These are phyloP conservation scores for Bactericera cockerelli DNA, from an alignment of 1,140 invertebrate genomes.

Conservation along the genomic window DNA sequence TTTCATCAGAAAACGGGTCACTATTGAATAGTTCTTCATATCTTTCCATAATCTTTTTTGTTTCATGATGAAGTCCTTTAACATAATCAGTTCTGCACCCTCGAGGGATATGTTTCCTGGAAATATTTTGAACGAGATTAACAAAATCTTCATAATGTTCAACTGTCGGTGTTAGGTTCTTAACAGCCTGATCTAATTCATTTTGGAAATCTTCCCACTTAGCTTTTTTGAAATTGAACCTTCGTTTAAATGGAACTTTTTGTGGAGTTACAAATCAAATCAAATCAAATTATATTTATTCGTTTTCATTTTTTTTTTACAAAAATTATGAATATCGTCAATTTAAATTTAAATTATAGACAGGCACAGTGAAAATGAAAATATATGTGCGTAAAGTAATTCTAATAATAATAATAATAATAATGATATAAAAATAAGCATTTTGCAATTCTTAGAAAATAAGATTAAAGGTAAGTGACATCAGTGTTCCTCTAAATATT, in stretches of 20 bases:
- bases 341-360: no score
- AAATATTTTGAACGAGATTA: constrained; percentile 9
- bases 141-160: neutral
- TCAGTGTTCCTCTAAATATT: no score
- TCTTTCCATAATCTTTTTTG: neutral
- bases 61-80: constrained; percentile 1
- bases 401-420: no score
- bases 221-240: constrained; percentile 13
- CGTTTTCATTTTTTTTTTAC: no score
- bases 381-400: no score
- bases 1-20: neutral
- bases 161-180: neutral
- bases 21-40: neutral
- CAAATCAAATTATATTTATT: no score
- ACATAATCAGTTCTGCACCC: constrained; percentile 9
- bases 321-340: no score
- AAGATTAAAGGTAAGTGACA: no score
- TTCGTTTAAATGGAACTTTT: constrained; percentile 7
- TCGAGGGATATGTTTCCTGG: constrained; percentile 10
- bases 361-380: no score
- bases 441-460: no score
- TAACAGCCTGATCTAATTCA: neutral
- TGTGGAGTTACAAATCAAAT: neutral
- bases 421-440: no score
- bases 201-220: constrained; percentile 5